These are phyloP conservation scores for Lordiphosa collinella DNA, from an alignment of 1,140 invertebrate genomes.

Conservation along the genomic window DNA sequence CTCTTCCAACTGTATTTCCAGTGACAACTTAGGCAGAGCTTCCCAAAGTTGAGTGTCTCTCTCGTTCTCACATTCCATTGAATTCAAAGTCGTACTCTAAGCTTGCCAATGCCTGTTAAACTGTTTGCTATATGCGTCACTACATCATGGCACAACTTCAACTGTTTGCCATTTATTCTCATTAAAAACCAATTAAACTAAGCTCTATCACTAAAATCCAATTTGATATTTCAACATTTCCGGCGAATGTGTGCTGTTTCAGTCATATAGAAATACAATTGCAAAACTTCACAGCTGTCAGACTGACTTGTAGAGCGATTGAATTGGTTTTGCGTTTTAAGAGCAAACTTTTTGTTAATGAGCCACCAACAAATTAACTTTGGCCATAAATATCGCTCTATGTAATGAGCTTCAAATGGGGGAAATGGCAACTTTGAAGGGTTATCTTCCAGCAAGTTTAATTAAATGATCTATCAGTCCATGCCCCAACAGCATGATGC, in stretches of 20 bases:
- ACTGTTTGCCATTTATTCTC: conserved; percentile 45
- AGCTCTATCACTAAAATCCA: conserved; percentile 10
- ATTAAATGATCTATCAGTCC: conserved; percentile 27
- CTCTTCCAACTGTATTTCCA: conserved; percentile 5
- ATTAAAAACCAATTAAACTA: conserved; percentile 61
- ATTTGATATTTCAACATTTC: conserved; percentile 51
- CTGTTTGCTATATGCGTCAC: conserved; percentile 1
- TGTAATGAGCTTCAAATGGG: conserved; percentile 29
- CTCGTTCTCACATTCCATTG: not conserved
- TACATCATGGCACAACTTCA: too few species aligned
- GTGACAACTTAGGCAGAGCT: too few species aligned
- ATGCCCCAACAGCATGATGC: conserved; percentile 1
- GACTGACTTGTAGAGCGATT: conserved; percentile 6
- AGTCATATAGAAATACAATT: conserved; percentile 18
- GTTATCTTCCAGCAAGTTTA: conserved; percentile 24
- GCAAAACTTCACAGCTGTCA: conserved; percentile 19
- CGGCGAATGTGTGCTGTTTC: conserved; percentile 28
- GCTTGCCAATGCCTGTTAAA: not conserved
- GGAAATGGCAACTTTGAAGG: conserved; percentile 15
- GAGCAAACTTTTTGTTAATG: not conserved
- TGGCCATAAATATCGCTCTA: conserved; percentile 22
- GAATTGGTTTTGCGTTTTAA: conserved; percentile 4
- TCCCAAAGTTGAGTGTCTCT: too few species aligned
- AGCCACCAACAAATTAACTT: not conserved
- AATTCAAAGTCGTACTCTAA: not conserved